Evolutionary conservation across 2,113 vertebrate genomes (phyloP).

Genomic region (Pogonocichla stellata): DNA sequence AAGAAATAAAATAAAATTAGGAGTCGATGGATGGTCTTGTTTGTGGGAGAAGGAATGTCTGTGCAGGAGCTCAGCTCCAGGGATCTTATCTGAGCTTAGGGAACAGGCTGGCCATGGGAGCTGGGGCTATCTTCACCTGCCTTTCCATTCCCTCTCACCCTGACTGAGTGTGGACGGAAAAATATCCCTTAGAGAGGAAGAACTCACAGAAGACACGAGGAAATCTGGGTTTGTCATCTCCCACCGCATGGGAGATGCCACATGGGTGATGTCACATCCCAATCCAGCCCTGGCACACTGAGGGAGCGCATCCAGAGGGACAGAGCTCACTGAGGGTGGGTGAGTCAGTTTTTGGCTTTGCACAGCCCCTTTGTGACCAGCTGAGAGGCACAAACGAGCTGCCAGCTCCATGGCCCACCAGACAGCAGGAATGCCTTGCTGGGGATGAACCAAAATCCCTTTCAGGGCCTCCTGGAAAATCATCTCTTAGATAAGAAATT

Average conservation of each 20-base stretch:
- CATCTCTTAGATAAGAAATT: too few species aligned
- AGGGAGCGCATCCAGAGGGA: neutral
- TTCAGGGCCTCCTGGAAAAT: too few species aligned
- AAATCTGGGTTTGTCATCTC: neutral
- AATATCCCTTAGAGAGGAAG: neutral
- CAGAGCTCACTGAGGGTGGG: neutral
- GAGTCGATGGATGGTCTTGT: neutral
- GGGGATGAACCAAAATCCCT: too few species aligned
- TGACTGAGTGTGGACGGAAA: neutral
- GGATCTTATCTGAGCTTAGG: neutral
- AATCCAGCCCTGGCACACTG: fast-evolving
- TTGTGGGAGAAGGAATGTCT: neutral
- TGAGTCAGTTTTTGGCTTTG: neutral
- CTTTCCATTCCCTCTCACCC: neutral
- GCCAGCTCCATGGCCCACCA: too few species aligned
- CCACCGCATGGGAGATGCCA: fast-evolving
- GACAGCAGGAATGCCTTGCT: too few species aligned
- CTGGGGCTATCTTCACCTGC: neutral
- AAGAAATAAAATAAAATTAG: constrained; percentile 12
- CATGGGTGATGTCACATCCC: too few species aligned
- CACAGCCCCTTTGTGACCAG: neutral
- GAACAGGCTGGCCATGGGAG: neutral
- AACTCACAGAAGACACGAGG: neutral
- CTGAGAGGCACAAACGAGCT: too few species aligned
- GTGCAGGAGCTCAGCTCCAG: neutral